These are phyloP conservation scores for Oligia fasciuncula DNA, from an alignment of 2,888 invertebrate genomes.

Conservation along the genomic window DNA sequence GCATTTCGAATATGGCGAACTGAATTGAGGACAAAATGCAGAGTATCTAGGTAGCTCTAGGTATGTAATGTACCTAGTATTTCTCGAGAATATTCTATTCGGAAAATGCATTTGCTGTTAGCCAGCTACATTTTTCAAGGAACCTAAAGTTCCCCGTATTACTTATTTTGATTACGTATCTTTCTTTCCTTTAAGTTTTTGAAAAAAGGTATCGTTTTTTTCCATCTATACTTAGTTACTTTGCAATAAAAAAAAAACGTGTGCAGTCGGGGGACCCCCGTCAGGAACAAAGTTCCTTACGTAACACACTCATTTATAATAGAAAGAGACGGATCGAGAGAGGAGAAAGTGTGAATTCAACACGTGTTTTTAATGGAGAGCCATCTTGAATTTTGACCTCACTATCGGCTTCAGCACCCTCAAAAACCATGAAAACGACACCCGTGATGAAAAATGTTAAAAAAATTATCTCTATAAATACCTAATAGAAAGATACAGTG, in stretches of 20 bases:
- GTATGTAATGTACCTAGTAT: background rate
- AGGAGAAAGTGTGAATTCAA: no score
- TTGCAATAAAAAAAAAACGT: no score
- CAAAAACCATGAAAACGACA: background rate
- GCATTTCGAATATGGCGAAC: conserved; percentile 21
- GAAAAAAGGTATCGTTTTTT: background rate
- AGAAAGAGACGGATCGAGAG: no score
- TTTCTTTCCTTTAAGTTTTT: background rate
- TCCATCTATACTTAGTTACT: background rate
- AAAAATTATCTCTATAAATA: background rate
- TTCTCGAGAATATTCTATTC: background rate
- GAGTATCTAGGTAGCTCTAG: background rate
- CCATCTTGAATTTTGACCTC: no score
- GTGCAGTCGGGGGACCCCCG: no score
- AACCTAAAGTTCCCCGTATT: no score
- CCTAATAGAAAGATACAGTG: background rate
- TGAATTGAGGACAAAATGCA: conserved; percentile 22
- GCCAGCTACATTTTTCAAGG: background rate
- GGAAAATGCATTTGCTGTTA: background rate
- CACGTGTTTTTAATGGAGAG: no score
- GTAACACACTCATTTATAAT: no score
- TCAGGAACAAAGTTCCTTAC: no score
- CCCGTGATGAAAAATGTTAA: no score
- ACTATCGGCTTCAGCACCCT: background rate
- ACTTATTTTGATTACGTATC: background rate